phyloP scores from a whole-genome alignment of 2,888 invertebrate genomes.

The Callyntrura sp. region DNA sequence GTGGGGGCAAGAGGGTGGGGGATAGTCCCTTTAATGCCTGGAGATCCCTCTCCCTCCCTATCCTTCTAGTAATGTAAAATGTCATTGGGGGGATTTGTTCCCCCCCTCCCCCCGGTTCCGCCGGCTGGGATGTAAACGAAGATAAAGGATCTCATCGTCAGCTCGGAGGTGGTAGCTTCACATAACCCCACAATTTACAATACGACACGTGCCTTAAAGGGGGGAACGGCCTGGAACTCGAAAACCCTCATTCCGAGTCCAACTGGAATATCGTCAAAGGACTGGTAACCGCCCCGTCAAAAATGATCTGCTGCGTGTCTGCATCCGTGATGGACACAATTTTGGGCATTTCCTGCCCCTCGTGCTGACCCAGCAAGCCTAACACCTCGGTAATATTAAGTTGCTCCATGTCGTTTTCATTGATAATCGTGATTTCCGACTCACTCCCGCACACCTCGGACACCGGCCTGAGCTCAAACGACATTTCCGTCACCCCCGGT shows the following conservation, averaged over 20 bases:
- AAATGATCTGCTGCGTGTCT: slow-evolving; percentile 37
- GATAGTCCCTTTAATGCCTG: too few species aligned
- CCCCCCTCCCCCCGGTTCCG: too few species aligned
- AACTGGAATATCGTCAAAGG: slow-evolving; percentile 27
- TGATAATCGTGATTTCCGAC: slow-evolving; percentile 23
- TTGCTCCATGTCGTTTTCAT: slow-evolving; percentile 27
- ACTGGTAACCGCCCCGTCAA: not conserved
- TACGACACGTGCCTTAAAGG: too few species aligned
- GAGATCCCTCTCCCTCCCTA: too few species aligned
- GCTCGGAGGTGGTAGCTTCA: too few species aligned
- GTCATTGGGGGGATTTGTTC: too few species aligned
- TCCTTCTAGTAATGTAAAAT: too few species aligned
- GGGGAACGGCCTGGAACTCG: too few species aligned
- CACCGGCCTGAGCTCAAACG: not conserved
- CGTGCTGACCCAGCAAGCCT: slow-evolving; percentile 37
- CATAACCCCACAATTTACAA: too few species aligned
- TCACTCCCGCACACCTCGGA: not conserved
- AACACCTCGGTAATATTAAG: slow-evolving; percentile 38
- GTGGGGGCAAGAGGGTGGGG: too few species aligned
- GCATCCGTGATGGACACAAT: slow-evolving; percentile 68
- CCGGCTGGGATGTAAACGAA: too few species aligned
- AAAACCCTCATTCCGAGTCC: slow-evolving; percentile 36
- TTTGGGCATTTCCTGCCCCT: slow-evolving; percentile 28
- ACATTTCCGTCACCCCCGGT: not conserved
- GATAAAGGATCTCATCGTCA: too few species aligned